Evolutionary conservation across 2,797 vertebrate species (phyloP), one percentile per base, ranked within the genome.

Genomic region (Lepus oiostolus): DNA sequence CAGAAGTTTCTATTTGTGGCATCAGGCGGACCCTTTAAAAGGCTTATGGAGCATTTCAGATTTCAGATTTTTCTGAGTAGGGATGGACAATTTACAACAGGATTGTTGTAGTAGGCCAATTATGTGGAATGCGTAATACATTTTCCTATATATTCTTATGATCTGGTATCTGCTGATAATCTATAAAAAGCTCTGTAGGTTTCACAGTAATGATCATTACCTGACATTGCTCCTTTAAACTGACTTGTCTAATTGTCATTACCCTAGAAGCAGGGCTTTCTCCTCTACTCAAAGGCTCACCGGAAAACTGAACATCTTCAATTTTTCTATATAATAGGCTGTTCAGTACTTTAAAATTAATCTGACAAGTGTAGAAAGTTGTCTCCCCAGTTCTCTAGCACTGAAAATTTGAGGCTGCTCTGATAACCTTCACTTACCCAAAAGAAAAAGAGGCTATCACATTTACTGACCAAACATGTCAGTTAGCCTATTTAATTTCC

Each of bases 241-340:
- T 65, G 54, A 79, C 38, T 83, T 85, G 65, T 60, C 26, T 81
- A 90, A 81, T 28, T 76, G 21, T 60, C n/a, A 71, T 79, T 67
- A 52, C 50, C 65, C 89, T 22, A 54, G 7, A 68, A 74, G 38
- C 86, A 32, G 32, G 30, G 13, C 7, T 58, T 91, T 88, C 54
- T 74, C 54, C 47, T 85, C 30, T 16, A 67, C n/a, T 82, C 32
- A 63, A 77, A 82, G 9, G 11, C 30, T 85, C 19, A 94, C 16
- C 42, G 85, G 62, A 91, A 91, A 95, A 71, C 32, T 76, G 32
- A 93, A 82, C 19, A 85, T 88, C 77, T 77, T 7, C 67, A 81
- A 28, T 9, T 68, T 88, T 90, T 75, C 85, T 81, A 32, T 76
- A 80, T 10, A 91, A n/a, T 16, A 88, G 90, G 5, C 35, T 76